Base-by-base conservation (phyloP, 2,888 invertebrate genomes). In the Zygaena filipendulae region DNA sequence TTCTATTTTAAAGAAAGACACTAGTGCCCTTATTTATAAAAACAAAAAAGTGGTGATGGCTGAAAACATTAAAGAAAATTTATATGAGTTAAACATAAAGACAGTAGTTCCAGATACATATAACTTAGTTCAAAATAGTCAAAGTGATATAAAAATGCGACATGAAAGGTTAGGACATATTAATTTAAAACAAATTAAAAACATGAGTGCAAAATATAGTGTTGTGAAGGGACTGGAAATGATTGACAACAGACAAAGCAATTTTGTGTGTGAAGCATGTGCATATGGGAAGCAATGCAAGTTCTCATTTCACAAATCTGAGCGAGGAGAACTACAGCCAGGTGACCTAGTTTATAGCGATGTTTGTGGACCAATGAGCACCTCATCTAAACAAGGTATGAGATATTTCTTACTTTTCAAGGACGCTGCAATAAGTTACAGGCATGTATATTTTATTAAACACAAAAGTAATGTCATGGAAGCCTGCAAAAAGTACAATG, bases 211-310 rank as follows among this genome's bases (percentile, higher is more conserved):
- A n/a, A n/a, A n/a, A n/a, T n/a, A n/a, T n/a, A n/a, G n/a, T n/a
- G 30, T 37, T 6, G 35, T 38, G 2, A 23, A 30, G 25, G 39
- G 33, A 10, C 21, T 45, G 24, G 28, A 32, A 19, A 4, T 39
- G 2, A 27, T n/a, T 11, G 27, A 33, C 5, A 34, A 11, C 25
- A 27, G 6, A 11, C 4, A 32, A 13, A 23, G 1, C 6, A 12
- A 35, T 9, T 42, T 39, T 25, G 21, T 27, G 1, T 41, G 41
- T 33, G 41, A 45, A 23, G 40, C 37, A 24, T 47, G 47, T 39
- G 30, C 32, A 5, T 42, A 42, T 39, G 42, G 40, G 1, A 47
- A 45, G 11, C 47, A 47, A 4, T 9, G 12, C 9, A 19, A 32
- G 2, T 21, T 35, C 3, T 34, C 41, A 34, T 46, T 46, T 31